Percentiles rank a stretch among this genome's conserved stretches.
Conservation (phyloP, 2,113 vertebrate genomes). For the Apistogramma diplotaenia region DNA sequence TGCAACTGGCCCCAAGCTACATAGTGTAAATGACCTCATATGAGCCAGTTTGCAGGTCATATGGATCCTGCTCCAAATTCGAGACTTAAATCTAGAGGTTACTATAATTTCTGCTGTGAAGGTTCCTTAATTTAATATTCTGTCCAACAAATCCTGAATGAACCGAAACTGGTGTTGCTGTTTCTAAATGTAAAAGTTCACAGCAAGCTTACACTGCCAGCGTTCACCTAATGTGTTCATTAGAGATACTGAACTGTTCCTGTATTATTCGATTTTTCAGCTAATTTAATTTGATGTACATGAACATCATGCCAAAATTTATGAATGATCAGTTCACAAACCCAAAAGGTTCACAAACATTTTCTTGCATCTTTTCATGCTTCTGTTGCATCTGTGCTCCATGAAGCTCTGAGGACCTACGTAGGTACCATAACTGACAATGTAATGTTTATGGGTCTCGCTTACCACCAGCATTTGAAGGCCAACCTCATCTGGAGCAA, state of each 20-base stretch:
- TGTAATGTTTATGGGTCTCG: neutral
- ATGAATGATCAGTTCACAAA: neutral
- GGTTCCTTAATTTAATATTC: too few relatives aligned
- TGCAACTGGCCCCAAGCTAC: neutral
- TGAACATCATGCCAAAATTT: neutral
- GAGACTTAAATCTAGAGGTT: neutral
- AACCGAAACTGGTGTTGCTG: too few relatives aligned
- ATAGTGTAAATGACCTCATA: neutral
- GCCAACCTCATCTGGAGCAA: neutral
- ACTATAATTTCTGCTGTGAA: neutral
- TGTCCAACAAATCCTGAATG: too few relatives aligned
- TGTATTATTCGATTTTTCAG: neutral
- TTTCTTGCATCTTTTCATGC: neutral
- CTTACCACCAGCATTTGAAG: neutral
- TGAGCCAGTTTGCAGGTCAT: neutral
- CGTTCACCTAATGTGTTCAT: too few relatives aligned
- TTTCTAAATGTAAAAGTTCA: too few relatives aligned
- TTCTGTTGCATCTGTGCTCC: neutral
- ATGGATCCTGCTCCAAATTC: neutral
- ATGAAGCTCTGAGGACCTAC: neutral
- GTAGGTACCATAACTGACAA: too few relatives aligned
- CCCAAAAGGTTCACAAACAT: neutral
- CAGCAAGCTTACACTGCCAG: too few relatives aligned
- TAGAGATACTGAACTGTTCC: fast-evolving
- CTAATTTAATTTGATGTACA: neutral